Evolutionary conservation across 2,797 vertebrate species (phyloP).

Genomic region (Galago senegalensis): DNA sequence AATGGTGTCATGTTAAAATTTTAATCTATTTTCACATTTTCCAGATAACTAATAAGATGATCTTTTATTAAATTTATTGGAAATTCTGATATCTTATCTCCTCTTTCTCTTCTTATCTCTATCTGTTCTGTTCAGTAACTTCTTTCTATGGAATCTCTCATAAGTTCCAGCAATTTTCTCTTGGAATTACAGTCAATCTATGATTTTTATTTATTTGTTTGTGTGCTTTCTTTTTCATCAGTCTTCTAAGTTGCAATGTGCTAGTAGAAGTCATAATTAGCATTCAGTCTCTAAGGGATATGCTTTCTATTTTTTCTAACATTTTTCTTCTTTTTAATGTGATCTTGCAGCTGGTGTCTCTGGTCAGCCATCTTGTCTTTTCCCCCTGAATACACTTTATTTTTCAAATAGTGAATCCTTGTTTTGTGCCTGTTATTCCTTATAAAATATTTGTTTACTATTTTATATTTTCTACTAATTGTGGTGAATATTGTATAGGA

Average conservation of each 20-base stretch:
- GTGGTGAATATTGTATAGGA: not conserved
- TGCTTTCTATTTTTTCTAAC: not conserved
- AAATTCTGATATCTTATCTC: not conserved
- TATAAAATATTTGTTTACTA: not conserved
- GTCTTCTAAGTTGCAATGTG: not conserved
- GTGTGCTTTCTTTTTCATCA: no score
- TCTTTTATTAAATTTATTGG: not conserved
- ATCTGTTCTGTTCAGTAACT: no score
- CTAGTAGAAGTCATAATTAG: not conserved
- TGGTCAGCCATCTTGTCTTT: no score
- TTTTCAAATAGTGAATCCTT: not conserved
- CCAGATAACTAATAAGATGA: not conserved
- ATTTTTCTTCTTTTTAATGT: not conserved
- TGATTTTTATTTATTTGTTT: no score
- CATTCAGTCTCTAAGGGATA: not conserved
- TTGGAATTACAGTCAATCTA: no score
- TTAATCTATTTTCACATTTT: not conserved
- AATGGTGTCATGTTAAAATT: not conserved
- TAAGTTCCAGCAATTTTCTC: no score
- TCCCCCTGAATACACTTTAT: not conserved
- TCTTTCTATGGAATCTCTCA: no score
- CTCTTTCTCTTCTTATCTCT: no score
- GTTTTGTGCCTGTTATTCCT: not conserved
- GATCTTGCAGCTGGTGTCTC: no score
- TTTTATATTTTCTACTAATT: not conserved